A percentile compares a stretch with the other conserved stretches of the same genome.
Conservation (phyloP, 2,797 vertebrate species). For the Ibycter americanus region DNA sequence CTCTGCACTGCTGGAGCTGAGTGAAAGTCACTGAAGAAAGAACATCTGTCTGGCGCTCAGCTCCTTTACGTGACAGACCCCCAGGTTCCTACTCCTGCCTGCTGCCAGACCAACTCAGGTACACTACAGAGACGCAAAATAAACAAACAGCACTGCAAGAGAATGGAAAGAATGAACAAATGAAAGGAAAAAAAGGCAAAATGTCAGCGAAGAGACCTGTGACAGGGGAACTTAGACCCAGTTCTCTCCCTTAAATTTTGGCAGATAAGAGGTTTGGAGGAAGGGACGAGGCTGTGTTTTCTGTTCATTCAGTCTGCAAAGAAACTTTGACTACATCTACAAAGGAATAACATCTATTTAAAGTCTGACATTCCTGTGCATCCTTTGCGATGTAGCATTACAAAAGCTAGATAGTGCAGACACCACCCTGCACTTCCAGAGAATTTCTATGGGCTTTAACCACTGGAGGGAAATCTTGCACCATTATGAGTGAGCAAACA, state of each 20-base stretch:
- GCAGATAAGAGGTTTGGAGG: background rate
- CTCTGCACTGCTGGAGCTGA: background rate
- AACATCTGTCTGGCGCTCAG: rapidly evolving
- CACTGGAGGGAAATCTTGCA: conserved; percentile 28
- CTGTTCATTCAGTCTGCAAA: background rate
- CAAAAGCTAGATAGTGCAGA: background rate
- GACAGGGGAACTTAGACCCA: background rate
- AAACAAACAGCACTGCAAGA: background rate
- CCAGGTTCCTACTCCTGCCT: background rate
- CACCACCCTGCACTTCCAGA: rapidly evolving
- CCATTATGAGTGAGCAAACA: background rate
- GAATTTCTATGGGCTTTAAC: rapidly evolving
- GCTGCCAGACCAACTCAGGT: background rate
- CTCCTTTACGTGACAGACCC: background rate
- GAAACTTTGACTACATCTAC: background rate
- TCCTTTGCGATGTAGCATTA: rapidly evolving
- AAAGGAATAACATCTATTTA: background rate
- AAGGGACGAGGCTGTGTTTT: background rate
- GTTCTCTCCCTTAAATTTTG: background rate
- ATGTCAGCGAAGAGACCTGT: background rate
- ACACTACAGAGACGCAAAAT: background rate
- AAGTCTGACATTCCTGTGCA: background rate
- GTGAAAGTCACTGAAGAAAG: background rate
- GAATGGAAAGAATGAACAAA: background rate
- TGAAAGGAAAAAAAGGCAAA: background rate